Evolutionary conservation across 2,888 invertebrate species (phyloP).

Genomic region (Agrotis segetum): DNA sequence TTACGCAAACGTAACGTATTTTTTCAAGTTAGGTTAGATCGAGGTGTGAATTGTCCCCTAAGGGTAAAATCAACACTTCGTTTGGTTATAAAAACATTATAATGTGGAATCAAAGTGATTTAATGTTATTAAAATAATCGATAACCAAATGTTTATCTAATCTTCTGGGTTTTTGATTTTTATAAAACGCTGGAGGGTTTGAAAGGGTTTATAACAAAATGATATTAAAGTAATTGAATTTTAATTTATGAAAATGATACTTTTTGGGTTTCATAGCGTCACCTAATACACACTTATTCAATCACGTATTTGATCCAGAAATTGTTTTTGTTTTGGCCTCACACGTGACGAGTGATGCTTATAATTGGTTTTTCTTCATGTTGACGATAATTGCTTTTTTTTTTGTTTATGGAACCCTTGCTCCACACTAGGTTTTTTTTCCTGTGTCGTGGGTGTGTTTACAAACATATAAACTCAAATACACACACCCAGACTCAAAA

Average conservation of each 20-base stretch:
- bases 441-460: too few species aligned
- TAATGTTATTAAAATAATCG: constrained; percentile 78
- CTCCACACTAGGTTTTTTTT: too few species aligned
- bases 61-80: constrained; percentile 80
- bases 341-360: too few species aligned
- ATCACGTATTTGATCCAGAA: too few species aligned
- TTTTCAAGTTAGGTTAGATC: constrained; percentile 33
- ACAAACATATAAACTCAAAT: too few species aligned
- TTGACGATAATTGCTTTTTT: too few species aligned
- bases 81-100: constrained; percentile 66
- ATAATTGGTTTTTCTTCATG: too few species aligned
- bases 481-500: too few species aligned
- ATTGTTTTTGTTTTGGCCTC: too few species aligned
- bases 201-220: background rate
- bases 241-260: background rate
- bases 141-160: constrained; percentile 66
- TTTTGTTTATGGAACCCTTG: too few species aligned
- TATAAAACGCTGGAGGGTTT: constrained; percentile 35
- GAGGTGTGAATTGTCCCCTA: constrained; percentile 76
- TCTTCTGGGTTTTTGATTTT: constrained; percentile 28
- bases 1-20: constrained; percentile 55
- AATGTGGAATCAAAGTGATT: constrained; percentile 67
- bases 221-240: constrained; percentile 6
- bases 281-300: too few species aligned
- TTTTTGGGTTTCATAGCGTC: too few species aligned